Evolutionary conservation across 2,113 vertebrate genomes (phyloP), one percentile per base, ranked within the genome.

Genomic region (Mirza zaza): DNA sequence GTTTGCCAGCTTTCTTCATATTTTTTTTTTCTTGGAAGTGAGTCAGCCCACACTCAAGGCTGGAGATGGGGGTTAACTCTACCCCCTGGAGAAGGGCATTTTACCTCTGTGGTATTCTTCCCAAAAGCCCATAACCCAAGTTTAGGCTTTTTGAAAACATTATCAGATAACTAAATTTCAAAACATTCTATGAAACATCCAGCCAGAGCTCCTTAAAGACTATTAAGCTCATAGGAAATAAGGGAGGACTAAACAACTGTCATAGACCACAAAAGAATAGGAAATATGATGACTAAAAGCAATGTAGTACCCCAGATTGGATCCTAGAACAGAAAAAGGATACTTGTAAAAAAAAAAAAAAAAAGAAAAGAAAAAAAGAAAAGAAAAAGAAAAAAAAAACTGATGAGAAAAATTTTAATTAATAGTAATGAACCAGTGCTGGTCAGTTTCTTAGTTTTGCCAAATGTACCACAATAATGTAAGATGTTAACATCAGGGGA

Each of bases 71-170:
- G n/a, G 27, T 65, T 79, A 84, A 91, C n/a, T 61, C 85, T 57
- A 86, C 36, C 70, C 90, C 50, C 39, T 63, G 63, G 94, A 79
- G 81, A 80, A 91, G 10, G 17, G 27, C 9, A 79, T 9, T 45
- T 82, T 68, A 77, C 36, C 32, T 86, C 71, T 55, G 21, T 73
- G 29, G 55, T 86, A 81, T 95, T 91, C 42, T 85, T 82, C 73
- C 73, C 48, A 52, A 71, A 87, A 87, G 61, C 13, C 39, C 61
- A 14, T 87, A 90, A 39, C 32, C 10, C 18, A 5, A 82, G 23
- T 65, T 15, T 75, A 91, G 23, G 86, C 52, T 97, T 88, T 86
- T 97, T 48, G 79, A 90, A 96, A 77, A 93, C 71, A 95, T 55
- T 79, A 87, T 71, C 52, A 76, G 70, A 93, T 80, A 84, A 91